Percentiles rank a stretch among this genome's conserved stretches.
phyloP scores from a whole-genome alignment of 2,888 invertebrate species.

The Drosophila neotestacea region DNA sequence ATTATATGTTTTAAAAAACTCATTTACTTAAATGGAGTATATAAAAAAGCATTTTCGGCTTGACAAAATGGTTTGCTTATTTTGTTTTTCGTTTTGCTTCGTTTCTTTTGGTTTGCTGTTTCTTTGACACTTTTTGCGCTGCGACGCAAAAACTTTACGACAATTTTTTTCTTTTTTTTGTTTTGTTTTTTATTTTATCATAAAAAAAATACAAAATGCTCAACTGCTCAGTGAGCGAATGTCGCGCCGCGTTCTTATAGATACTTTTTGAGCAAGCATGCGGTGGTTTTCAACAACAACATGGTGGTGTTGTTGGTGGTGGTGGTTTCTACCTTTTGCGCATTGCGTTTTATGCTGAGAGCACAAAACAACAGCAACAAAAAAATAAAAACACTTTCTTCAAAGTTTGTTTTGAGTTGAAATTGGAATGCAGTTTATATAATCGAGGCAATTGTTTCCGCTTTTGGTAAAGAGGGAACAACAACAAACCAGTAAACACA shows the following conservation, averaged over 20 bases:
- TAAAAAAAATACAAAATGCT: constrained; percentile 12
- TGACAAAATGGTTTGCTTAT: constrained; percentile 33
- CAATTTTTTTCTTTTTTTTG: constrained; percentile 48
- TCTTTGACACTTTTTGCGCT: constrained; percentile 55
- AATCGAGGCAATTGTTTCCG: constrained; percentile 49
- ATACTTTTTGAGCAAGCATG: constrained; percentile 61
- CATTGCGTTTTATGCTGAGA: constrained; percentile 69
- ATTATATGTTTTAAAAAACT: too few relatives aligned
- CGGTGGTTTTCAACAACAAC: constrained; percentile 25
- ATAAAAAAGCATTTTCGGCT: constrained; percentile 23
- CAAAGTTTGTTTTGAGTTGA: constrained; percentile 19
- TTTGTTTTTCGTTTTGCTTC: constrained; percentile 21
- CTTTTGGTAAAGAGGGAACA: constrained; percentile 17
- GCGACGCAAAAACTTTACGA: constrained; percentile 82
- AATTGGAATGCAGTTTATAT: constrained; percentile 35
- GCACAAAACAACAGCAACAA: neutral
- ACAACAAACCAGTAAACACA: constrained; percentile 16
- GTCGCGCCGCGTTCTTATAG: constrained; percentile 66
- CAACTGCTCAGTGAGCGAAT: constrained; percentile 44
- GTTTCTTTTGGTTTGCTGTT: constrained; percentile 30
- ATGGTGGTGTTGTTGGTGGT: constrained; percentile 20
- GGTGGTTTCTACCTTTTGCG: constrained; percentile 69
- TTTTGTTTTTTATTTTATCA: constrained; percentile 27
- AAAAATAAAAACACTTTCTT: constrained; percentile 17
- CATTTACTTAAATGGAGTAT: neutral